Evolutionary conservation across 1,140 invertebrate genomes (phyloP).

Genomic region (Orussus abietinus): DNA sequence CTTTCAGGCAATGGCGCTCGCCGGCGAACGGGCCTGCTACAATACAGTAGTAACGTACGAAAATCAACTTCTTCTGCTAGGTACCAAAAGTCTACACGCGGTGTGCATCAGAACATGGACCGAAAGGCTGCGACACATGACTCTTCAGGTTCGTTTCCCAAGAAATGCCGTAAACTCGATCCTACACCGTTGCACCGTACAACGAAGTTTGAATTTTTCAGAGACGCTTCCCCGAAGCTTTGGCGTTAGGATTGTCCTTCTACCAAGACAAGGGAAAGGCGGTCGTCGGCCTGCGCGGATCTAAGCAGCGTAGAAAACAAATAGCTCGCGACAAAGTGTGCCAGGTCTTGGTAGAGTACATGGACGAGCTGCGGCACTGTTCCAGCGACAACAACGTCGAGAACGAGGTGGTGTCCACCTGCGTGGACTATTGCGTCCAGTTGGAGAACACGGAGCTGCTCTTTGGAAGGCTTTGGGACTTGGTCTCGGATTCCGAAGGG

Average conservation of each 20-base stretch:
- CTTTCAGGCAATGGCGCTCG: constrained; percentile 71
- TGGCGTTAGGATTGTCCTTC: constrained; percentile 65
- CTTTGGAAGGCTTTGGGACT: constrained; percentile 56
- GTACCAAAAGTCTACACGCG: constrained; percentile 75
- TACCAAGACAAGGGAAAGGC: constrained; percentile 69
- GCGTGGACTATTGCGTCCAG: constrained; percentile 47
- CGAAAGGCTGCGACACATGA: constrained; percentile 69
- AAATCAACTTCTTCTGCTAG: constrained; percentile 79
- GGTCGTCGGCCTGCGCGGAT: constrained; percentile 59
- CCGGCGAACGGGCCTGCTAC: constrained; percentile 84
- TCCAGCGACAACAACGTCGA: constrained; percentile 44
- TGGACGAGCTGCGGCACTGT: constrained; percentile 55
- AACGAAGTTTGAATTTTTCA: too few relatives aligned
- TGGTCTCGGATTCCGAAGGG: constrained; percentile 45
- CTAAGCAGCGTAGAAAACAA: constrained; percentile 57
- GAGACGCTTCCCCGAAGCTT: constrained; percentile 61
- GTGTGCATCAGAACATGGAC: constrained; percentile 80
- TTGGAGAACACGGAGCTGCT: constrained; percentile 53
- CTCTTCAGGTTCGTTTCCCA: constrained; percentile 53
- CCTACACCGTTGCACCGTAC: too few relatives aligned
- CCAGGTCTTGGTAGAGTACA: constrained; percentile 51
- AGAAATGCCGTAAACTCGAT: too few relatives aligned
- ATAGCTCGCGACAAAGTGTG: constrained; percentile 61
- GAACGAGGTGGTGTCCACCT: constrained; percentile 38
- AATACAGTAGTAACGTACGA: constrained; percentile 82